Base-by-base conservation (phyloP, 1,140 invertebrate genomes). In the Dendroctonus ponderosae region DNA sequence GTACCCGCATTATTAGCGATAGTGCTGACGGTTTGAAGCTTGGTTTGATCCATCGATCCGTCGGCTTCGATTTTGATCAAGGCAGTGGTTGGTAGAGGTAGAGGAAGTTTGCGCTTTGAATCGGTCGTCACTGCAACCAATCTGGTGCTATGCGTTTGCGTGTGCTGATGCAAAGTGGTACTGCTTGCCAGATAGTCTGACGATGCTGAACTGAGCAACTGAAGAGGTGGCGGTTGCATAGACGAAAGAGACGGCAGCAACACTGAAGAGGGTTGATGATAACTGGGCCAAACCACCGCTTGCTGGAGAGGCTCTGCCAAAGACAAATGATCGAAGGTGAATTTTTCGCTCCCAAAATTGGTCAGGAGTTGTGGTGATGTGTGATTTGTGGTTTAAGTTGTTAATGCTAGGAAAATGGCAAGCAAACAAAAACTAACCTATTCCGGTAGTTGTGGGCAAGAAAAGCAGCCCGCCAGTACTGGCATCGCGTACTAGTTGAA, bases 401-500 rank as follows among this genome's bases (percentile, higher is more conserved):
- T 54, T 11, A 11, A 51, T 39, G 40, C 26, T 26, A 26, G 26
- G 3, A 26, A 26, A 51, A 26, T 12, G 50, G 50, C n/a, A 51
- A 51, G 9, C 50, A 26, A 60, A 63, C 26, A 3, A 8, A 60
- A 51, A 78, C 77, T 79, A 81, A 87, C 85, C 85, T 78, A 86
- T 77, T 78, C 82, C 80, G 70, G 79, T 70, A 73, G 87, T 82
- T 70, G 87, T 83, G 49, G 91, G 91, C 65, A 93, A 84, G 49
- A 94, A 83, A 49, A 93, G 83, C 43, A 93, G 82, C 66, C 92
- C 89, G 43, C 91, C 91, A 14, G 87, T 90, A 11, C 89, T 83
- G 26, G 91, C 89, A 80, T 94, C 92, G 52, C 92, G 84, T 49
- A 91, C 89, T 70, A 94, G 82, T 79, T 93, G 91, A 79, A 90